phyloP scores from a whole-genome alignment of 64 coral and sea anemone species.

The Pocillopora damicornis region DNA sequence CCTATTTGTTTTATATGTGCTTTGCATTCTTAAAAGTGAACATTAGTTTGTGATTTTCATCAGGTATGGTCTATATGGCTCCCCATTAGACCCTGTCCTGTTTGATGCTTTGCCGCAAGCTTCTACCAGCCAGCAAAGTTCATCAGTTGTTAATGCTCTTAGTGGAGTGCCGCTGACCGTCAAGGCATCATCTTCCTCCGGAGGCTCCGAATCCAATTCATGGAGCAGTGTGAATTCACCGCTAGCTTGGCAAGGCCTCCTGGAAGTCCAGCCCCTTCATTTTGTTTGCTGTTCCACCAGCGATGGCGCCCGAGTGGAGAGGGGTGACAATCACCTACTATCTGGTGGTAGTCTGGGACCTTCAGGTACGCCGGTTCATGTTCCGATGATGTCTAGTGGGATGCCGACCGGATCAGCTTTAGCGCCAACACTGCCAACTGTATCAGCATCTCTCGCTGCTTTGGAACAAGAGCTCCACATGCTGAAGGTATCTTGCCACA shows the following conservation, averaged over 20 bases:
- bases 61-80: conserved; percentile 89
- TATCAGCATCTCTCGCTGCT: conserved; percentile 53
- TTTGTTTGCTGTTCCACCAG: conserved; percentile 88
- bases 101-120: conserved; percentile 73
- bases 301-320: conserved; percentile 91
- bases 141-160: not conserved
- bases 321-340: conserved; percentile 25
- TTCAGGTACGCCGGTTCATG: not conserved
- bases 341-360: conserved; percentile 48
- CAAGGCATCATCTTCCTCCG: not conserved
- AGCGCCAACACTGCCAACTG: conserved; percentile 43
- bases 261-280: conserved; percentile 93
- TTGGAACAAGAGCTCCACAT: conserved; percentile 67
- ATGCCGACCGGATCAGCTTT: conserved; percentile 15
- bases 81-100: conserved; percentile 79
- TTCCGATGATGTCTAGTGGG: conserved; percentile 17
- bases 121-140: not conserved
- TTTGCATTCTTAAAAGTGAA: not conserved
- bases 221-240: conserved; percentile 42
- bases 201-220: not conserved
- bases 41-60: not conserved
- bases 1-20: not conserved
- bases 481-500: not conserved
- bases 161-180: conserved; percentile 19
- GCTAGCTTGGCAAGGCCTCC: conserved; percentile 67